These are phyloP conservation scores for Drosophila asahinai DNA, from an alignment of 1,140 invertebrate species.

Conservation along the genomic window DNA sequence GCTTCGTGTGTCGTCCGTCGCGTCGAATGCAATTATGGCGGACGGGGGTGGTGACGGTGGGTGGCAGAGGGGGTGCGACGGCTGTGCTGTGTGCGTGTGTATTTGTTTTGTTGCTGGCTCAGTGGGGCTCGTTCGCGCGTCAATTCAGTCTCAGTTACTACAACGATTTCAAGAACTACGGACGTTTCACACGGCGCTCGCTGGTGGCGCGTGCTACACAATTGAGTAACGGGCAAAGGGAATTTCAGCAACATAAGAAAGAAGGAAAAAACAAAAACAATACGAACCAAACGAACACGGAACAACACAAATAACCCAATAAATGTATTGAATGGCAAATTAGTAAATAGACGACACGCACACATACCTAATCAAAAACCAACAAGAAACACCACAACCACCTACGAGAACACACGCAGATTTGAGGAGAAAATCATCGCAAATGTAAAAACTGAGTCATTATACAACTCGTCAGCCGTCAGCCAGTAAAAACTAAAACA, in stretches of 20 bases:
- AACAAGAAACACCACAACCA: slow-evolving; percentile 1
- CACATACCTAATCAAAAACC: slow-evolving; percentile 8
- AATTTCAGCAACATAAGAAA: slow-evolving; percentile 36
- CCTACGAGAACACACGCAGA: slow-evolving; percentile 20
- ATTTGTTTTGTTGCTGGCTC: slow-evolving; percentile 62
- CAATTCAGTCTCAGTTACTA: slow-evolving; percentile 71
- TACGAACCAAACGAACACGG: slow-evolving; percentile 19
- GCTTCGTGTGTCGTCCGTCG: slow-evolving; percentile 23
- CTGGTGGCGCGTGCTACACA: slow-evolving; percentile 66
- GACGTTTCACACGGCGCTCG: slow-evolving; percentile 64
- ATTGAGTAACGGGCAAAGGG: slow-evolving; percentile 67
- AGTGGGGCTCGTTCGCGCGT: slow-evolving; percentile 63
- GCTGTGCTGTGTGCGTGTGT: slow-evolving; percentile 31
- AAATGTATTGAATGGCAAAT: slow-evolving; percentile 25
- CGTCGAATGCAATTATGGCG: slow-evolving; percentile 24
- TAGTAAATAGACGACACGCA: slow-evolving; percentile 24
- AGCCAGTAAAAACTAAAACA: slow-evolving; percentile 4
- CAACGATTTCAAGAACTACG: slow-evolving; percentile 75
- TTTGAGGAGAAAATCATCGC: slow-evolving; percentile 13
- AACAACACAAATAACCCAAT: slow-evolving; percentile 27
- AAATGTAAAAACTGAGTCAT: slow-evolving; percentile 26
- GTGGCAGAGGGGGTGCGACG: not conserved
- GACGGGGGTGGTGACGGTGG: not conserved
- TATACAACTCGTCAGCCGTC: slow-evolving; percentile 32
- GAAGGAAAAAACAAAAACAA: slow-evolving; percentile 21